Evolutionary conservation across 2,888 invertebrate species (phyloP), one percentile per base, ranked within the genome.

Genomic region (Bruchidius siliquastri): DNA sequence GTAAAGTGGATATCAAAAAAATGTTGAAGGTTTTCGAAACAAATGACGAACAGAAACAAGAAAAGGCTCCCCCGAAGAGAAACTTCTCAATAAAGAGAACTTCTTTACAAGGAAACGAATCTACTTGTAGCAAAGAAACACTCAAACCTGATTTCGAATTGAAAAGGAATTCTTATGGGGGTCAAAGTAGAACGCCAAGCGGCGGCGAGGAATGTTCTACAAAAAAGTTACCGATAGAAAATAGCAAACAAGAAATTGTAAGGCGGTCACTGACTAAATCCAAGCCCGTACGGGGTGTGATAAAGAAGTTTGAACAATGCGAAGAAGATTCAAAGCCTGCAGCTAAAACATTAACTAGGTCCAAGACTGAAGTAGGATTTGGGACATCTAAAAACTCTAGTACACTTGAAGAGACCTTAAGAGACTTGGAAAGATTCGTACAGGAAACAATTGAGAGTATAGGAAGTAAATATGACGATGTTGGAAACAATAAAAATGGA

Each of bases 1-100:
- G 82, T 72, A 86, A 85, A 73, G 86, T 87, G 2, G 82, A 86
- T 77, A 85, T 87, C 68, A 87, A 84, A 73, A 85, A 85, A 73
- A 85, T 87, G 71, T 79, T 86, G 32, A 78, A 82, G 74, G 87
- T 85, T 74, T 87, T 87, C 75, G 87, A 87, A 80, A 82, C 78
- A 21, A 76, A 75, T 70, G 78, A 79, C 71, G 49, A 13, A 49
- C 49, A 2, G 2, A 2, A 49, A 49, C 20, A 10, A 68, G 68
- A 13, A n/a, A n/a, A n/a, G 4, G 8, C 68, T 68, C 21, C 68
- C 8, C 21, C 21, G 13, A 22, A 68, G 22, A 68, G 68, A 68
- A 21, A 21, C 10, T 21, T 21, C 21, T 68, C 68, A 8, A 21
- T 22, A 21, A 22, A 21, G 21, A 68, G 68, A 68, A 68, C 21